phyloP scores from a whole-genome alignment of 2,888 invertebrate genomes.

The Agonopterix heracliana region DNA sequence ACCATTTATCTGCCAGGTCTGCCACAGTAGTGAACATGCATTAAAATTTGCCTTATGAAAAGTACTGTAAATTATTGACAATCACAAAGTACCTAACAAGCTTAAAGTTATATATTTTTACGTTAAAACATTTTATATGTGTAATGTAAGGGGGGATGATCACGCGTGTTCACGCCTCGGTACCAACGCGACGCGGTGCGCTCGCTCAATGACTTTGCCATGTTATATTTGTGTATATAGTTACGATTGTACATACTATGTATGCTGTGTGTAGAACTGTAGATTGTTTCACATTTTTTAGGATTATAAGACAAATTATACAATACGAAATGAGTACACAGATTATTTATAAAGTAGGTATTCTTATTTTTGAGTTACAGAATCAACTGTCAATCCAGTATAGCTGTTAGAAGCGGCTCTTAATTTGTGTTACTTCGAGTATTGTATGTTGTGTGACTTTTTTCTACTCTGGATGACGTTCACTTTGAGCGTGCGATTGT shows the following conservation, averaged over 20 bases:
- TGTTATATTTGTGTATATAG: conserved; percentile 64
- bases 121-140: conserved; percentile 14
- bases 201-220: conserved; percentile 44
- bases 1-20: conserved; percentile 43
- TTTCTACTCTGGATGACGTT: conserved; percentile 8
- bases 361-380: conserved; percentile 15
- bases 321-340: conserved; percentile 44
- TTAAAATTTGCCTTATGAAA: conserved; percentile 22
- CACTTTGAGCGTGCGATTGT: conserved; percentile 26
- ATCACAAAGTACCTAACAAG: conserved; percentile 14
- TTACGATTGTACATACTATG: conserved; percentile 69
- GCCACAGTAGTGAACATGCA: conserved; percentile 33
- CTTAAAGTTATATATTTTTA: conserved; percentile 13
- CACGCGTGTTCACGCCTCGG: conserved; percentile 32
- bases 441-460: not conserved
- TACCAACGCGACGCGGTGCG: conserved; percentile 9
- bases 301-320: conserved; percentile 51
- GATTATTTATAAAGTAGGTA: conserved; percentile 21
- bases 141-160: conserved; percentile 13
- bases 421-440: too few relatives aligned
- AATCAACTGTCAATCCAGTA: conserved; percentile 4
- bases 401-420: too few relatives aligned
- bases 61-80: conserved; percentile 15
- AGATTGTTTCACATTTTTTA: conserved; percentile 62
- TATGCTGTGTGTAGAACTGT: conserved; percentile 67